These are phyloP conservation scores for Hiodon tergisus DNA, from an alignment of 2,113 vertebrate species.

Conservation along the genomic window DNA sequence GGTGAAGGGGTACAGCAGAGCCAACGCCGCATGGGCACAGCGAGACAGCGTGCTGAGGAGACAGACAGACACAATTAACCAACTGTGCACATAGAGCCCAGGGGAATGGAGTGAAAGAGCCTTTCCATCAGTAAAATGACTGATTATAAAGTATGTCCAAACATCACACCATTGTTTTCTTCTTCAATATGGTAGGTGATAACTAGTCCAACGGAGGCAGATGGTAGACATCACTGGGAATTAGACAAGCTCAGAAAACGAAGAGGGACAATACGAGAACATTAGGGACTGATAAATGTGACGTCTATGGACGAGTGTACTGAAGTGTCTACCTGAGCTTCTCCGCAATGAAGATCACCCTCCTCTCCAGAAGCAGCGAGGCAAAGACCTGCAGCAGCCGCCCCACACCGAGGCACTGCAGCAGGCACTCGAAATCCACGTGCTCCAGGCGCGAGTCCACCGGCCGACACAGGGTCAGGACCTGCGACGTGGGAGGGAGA, in stretches of 20 bases:
- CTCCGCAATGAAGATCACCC: slow-evolving; percentile 92
- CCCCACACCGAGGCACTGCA: slow-evolving; percentile 78
- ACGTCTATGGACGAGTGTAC: background rate
- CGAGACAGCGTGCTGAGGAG: slow-evolving; percentile 79
- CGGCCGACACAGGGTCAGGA: slow-evolving; percentile 83
- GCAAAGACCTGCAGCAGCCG: slow-evolving; percentile 81
- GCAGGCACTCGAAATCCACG: slow-evolving; percentile 88
- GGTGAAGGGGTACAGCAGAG: slow-evolving; percentile 90
- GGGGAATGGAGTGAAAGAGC: background rate
- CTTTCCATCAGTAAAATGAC: background rate
- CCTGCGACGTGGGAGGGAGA: slow-evolving; percentile 54
- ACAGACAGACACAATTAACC: background rate
- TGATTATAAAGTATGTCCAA: background rate
- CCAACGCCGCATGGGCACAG: slow-evolving; percentile 85
- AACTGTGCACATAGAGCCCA: background rate
- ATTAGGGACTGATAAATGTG: no score
- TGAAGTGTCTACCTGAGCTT: slow-evolving; percentile 74
- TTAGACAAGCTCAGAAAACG: no score
- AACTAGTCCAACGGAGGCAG: no score
- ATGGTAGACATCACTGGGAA: no score
- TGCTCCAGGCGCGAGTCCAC: slow-evolving; percentile 89
- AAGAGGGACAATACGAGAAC: no score
- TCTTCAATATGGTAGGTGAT: no score
- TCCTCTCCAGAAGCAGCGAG: slow-evolving; percentile 89
- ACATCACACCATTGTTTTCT: no score